phyloP scores from a whole-genome alignment of 2,888 invertebrate genomes.

The Hymenopus coronatus region DNA sequence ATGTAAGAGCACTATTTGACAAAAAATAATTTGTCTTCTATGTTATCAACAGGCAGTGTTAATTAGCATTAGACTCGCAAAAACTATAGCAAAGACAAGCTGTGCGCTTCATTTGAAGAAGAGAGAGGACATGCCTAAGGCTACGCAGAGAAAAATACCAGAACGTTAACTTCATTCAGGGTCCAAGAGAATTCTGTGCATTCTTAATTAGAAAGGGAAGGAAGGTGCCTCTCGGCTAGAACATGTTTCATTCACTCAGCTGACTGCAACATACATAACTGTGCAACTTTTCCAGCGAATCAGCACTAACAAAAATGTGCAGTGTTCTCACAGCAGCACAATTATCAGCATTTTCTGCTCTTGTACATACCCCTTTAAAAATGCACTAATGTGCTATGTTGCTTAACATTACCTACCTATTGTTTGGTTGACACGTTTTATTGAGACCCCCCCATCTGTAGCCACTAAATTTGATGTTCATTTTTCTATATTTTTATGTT shows the following conservation, averaged over 20 bases:
- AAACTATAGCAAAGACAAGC: not conserved
- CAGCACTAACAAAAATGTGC: not conserved
- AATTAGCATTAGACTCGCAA: not conserved
- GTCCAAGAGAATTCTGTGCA: not conserved
- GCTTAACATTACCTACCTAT: too few relatives aligned
- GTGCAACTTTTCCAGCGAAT: not conserved
- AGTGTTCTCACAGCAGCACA: not conserved
- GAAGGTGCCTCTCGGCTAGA: not conserved
- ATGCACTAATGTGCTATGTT: too few relatives aligned
- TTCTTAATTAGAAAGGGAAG: constrained; percentile 6
- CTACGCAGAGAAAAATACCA: not conserved
- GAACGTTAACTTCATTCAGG: not conserved
- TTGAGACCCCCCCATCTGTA: too few relatives aligned
- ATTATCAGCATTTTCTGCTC: not conserved
- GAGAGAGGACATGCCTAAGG: not conserved
- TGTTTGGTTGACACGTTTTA: too few relatives aligned
- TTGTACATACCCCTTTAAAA: too few relatives aligned
- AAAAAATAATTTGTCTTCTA: too few relatives aligned
- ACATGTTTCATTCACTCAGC: not conserved
- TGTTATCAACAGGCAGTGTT: not conserved
- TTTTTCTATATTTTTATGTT: too few relatives aligned
- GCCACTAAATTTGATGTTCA: too few relatives aligned
- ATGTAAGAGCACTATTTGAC: too few relatives aligned
- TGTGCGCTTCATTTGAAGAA: not conserved
- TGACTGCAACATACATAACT: not conserved